These are phyloP conservation scores for Telmatochromis sp. DNA, from an alignment of 2,113 vertebrate species.

Conservation along the genomic window DNA sequence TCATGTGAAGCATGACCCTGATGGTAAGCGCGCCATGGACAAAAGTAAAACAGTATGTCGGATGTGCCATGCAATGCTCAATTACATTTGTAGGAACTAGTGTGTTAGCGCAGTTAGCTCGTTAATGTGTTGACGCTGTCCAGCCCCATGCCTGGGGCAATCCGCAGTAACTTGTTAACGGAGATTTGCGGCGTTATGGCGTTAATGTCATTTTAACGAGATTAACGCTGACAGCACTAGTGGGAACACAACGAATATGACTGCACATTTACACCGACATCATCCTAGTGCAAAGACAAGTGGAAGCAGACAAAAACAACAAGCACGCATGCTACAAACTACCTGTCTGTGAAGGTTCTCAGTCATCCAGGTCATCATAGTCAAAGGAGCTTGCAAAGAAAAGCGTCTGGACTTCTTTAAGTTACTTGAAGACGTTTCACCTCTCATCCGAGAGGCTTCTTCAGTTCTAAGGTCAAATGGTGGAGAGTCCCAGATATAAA, in stretches of 20 bases:
- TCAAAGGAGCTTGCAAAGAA: no score
- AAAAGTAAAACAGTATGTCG: background rate
- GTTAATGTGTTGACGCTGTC: fast-evolving
- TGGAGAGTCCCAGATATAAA: no score
- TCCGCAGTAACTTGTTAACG: fast-evolving
- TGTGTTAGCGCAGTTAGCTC: fast-evolving
- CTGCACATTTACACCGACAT: no score
- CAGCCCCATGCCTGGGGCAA: fast-evolving
- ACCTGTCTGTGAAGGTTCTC: background rate
- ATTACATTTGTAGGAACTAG: background rate
- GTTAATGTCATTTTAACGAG: no score
- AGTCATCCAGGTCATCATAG: no score
- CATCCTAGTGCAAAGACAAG: no score
- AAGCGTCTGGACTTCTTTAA: no score
- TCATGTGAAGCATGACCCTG: background rate
- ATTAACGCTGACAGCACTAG: no score
- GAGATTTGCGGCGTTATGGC: background rate
- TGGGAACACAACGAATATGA: no score
- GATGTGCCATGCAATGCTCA: background rate
- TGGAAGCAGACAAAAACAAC: background rate
- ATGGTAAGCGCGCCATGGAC: fast-evolving
- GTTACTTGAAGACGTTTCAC: no score
- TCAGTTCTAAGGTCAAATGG: no score
- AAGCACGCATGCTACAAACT: background rate
- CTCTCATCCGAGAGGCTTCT: no score